phyloP scores from a whole-genome alignment of 2,113 vertebrate genomes.

The Tympanuchus pallidicinctus region DNA sequence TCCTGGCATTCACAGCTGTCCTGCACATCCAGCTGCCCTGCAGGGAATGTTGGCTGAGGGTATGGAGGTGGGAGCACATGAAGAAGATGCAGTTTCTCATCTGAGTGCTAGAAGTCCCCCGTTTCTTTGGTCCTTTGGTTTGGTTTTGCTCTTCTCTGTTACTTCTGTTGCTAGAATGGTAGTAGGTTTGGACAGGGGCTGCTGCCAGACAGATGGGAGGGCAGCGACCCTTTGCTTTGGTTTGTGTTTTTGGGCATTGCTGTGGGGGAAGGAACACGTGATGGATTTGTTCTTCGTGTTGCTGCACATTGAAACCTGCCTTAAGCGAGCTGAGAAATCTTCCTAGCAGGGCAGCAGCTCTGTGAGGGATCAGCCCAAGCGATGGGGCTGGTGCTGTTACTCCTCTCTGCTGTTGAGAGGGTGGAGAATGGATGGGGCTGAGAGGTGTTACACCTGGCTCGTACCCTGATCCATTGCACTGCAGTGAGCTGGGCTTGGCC shows the following conservation, averaged over 20 bases:
- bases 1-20: conserved; percentile 22
- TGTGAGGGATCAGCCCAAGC: accelerated
- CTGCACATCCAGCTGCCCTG: conserved; percentile 36
- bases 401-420: neutral
- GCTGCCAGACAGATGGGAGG: neutral
- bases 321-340: neutral
- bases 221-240: neutral
- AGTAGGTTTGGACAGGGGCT: neutral
- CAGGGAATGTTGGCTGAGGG: conserved; percentile 31
- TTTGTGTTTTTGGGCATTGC: neutral
- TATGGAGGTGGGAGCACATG: conserved; percentile 9
- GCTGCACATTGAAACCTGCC: conserved; percentile 23
- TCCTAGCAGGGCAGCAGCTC: neutral
- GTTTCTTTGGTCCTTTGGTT: neutral
- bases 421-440: neutral
- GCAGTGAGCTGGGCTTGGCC: neutral
- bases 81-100: conserved; percentile 15
- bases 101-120: neutral
- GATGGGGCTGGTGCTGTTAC: neutral
- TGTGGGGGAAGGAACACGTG: neutral
- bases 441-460: accelerated
- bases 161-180: neutral
- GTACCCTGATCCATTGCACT: neutral
- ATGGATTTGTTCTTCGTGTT: neutral
- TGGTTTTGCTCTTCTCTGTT: neutral